Evolutionary conservation across 2,888 invertebrate species (phyloP), one percentile per base, ranked within the genome.

Genomic region (Melipona bicolor): DNA sequence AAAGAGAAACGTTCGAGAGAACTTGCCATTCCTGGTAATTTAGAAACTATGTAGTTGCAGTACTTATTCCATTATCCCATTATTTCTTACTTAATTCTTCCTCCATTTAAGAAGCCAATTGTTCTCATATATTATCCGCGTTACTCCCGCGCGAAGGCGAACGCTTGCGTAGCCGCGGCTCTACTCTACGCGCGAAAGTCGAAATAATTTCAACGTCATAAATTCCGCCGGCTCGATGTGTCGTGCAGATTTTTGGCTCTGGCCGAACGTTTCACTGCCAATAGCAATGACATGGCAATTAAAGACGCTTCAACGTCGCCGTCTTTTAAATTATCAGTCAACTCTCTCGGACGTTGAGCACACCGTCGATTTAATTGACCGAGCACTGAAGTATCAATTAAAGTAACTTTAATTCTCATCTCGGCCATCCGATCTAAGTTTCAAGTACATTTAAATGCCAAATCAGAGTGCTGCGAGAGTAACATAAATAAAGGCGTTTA

Each of bases 41-140:
- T 65, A 74, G 74, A 65, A 74, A 43, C 65, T 21, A 52, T 65
- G 74, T 65, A 54, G 74, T 65, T 74, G 52, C 17, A 49, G 56
- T 24, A 71, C 71, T 71, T 71, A 65, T 65, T 65, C 74, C 65
- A 74, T 74, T 74, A 74, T 65, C 54, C 43, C 52, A 54, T 74
- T 74, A 74, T 74, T 74, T 65, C 74, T 74, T 65, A 54, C 65
- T 74, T 74, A 74, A 74, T 74, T 74, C 74, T 43, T 74, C 74
- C 65, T 65, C 52, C 52, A 21, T 65, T 74, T 74, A 54, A 43
- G 19, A 64, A 74, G 52, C 11, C 64, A 65, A 74, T 65, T 74
- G 65, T 54, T 74, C 74, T 43, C 24, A 19, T n/a, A 54, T 54
- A 65, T 54, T 43, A 43, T 65, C 36, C 36, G 11, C 64, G 52